Base-by-base conservation (phyloP, 1,140 invertebrate genomes). In the Dryas iulia region DNA sequence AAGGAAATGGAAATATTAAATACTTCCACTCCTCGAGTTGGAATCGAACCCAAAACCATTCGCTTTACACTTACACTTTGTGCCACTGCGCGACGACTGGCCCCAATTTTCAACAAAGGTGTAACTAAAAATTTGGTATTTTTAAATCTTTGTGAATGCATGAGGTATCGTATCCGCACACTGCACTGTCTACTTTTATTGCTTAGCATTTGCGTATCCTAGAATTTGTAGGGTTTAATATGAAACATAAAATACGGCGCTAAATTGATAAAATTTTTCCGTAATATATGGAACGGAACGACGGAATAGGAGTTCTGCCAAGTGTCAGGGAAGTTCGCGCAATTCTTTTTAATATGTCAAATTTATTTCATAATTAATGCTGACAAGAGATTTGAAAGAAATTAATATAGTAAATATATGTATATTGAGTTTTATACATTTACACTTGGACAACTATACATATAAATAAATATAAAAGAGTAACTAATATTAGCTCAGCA, bases 101-200 rank as follows among this genome's bases (percentile, higher is more conserved):
- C n/a, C n/a, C n/a, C n/a, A n/a, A n/a, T n/a, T n/a, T 53, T 33
- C 14, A 47, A 47, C 39, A 47, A 47, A 47, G 39, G 18, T 14
- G 25, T 30, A 59, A 59, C 58, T 59, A 11, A 8, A 57, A 26
- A 30, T 52, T 67, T 60, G 60, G 54, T 58, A 30, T 31, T 60
- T 61, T 68, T 61, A 61, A 61, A 68, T 59, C 60, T 53, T 59
- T 54, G 52, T 53, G 59, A 68, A 68, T 53, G 47, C 59, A 47
- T 61, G 52, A 61, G 58, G 39, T 57, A 60, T 58, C 58, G 58
- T 61, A 61, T 59, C 64, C 39, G 64, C 35, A 25, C 18, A 57
- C 23, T 67, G 47, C 39, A 56, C 31, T 39, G 35, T 25, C 31
- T 60, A 53, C 58, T 67, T 67, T 59, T 67, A 60, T 67, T 60